Evolutionary conservation across 2,797 vertebrate species (phyloP), one percentile per base, ranked within the genome.

Genomic region (Helarctos malayanus): DNA sequence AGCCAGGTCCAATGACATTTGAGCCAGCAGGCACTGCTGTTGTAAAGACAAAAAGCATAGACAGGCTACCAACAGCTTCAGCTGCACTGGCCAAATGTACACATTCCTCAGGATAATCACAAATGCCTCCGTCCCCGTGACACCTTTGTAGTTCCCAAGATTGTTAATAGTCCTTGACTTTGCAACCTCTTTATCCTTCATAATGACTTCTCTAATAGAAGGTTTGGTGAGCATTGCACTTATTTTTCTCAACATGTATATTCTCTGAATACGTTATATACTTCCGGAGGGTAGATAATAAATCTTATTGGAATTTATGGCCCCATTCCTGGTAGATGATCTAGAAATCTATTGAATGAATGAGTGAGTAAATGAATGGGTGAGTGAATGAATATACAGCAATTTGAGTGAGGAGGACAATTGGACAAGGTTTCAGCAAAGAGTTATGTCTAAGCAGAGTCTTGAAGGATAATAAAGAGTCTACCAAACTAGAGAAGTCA

Each of bases 341-440:
- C 76, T 81, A 73, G 49, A 83, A 92, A 73, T 38, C 69, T 83
- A 59, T 61, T 95, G 38, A 94, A 73, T 63, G 11, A 68, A 91
- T 80, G 7, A 87, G 32, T 57, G 12, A 75, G 19, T 92, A n/a
- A 88, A 57, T 45, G 12, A 89, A 32, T 78, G 52, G 75, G n/a
- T 38, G 3, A 78, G 7, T 59, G 21, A 91, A 68, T 75, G 16
- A 47, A 83, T 57, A 49, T 90, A 23, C n/a, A 87, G 35, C 29
- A 38, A 83, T 83, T 78, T 73, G 27, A 23, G 45, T 7, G 18
- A 87, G 78, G 27, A 73, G n/a, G 4, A 32, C 84, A 69, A 45
- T 25, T 56, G 23, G 27, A 94, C 25, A 83, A 49, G 13, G 2
- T 13, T 92, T 92, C n/a, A 61, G 45, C 25, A 78, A 89, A 92